Conservation (phyloP, 2,888 invertebrate genomes). For the Agrochola macilenta region DNA sequence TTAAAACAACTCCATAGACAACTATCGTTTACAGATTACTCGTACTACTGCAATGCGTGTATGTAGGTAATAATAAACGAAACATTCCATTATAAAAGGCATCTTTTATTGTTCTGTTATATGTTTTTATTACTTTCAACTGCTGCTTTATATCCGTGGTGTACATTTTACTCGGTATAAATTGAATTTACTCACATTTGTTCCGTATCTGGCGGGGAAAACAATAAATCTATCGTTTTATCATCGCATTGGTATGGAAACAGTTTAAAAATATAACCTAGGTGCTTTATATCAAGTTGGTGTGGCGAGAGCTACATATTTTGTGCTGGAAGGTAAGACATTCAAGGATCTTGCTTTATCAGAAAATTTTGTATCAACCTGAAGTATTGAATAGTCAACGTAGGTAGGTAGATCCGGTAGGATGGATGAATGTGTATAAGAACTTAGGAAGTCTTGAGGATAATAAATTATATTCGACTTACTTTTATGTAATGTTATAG, state of each 20-base stretch:
- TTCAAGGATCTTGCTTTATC: background rate
- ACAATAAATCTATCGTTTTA: conserved; percentile 44
- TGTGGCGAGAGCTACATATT: background rate
- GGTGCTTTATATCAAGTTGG: background rate
- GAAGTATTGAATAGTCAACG: background rate
- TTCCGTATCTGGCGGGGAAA: conserved; percentile 39
- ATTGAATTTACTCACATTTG: conserved; percentile 57
- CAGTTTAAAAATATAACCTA: conserved; percentile 11
- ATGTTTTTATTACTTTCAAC: conserved; percentile 61
- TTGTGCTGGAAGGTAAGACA: background rate
- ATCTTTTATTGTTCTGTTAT: conserved; percentile 65
- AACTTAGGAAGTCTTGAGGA: background rate
- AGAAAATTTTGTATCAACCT: background rate
- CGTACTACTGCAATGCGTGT: conserved; percentile 51
- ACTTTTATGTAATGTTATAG: background rate
- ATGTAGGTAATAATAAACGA: conserved; percentile 72
- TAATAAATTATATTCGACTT: background rate
- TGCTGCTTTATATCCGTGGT: conserved; percentile 50
- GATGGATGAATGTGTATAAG: background rate
- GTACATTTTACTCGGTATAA: conserved; percentile 47
- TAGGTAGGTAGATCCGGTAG: background rate
- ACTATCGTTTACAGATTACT: background rate
- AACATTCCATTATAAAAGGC: conserved; percentile 73
- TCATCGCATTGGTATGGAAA: conserved; percentile 29
- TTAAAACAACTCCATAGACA: background rate